These are phyloP conservation scores for Nomada flava DNA, from an alignment of 2,888 invertebrate species.

Conservation along the genomic window DNA sequence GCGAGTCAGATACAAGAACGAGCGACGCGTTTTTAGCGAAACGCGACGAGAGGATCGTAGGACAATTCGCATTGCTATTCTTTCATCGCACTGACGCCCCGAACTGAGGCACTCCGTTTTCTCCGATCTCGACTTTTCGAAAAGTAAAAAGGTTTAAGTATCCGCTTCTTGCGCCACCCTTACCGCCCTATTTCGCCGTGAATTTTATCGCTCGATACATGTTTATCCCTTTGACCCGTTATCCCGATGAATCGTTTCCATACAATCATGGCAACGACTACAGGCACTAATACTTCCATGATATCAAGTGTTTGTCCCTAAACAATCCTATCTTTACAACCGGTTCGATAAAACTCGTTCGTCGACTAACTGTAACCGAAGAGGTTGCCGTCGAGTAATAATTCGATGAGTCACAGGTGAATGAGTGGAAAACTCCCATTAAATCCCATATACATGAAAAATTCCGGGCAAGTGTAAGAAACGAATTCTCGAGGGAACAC, in stretches of 20 bases:
- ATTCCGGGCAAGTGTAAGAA: constrained; percentile 16
- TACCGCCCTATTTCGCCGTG: neutral
- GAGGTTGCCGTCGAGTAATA: neutral
- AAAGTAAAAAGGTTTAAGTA: constrained; percentile 30
- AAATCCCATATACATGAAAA: neutral
- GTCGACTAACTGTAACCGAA: constrained; percentile 38
- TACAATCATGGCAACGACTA: constrained; percentile 28
- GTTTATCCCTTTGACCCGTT: constrained; percentile 23
- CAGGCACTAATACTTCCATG: constrained; percentile 40
- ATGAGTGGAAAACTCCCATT: neutral
- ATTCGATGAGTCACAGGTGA: constrained; percentile 1
- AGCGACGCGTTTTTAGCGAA: constrained; percentile 35
- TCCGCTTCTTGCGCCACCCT: neutral
- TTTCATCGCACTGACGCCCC: constrained; percentile 62
- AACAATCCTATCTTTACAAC: constrained; percentile 60
- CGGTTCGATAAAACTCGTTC: constrained; percentile 44
- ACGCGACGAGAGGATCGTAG: constrained; percentile 55
- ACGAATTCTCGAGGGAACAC: constrained; percentile 16
- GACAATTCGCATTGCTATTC: constrained; percentile 69
- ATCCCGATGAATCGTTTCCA: constrained; percentile 18
- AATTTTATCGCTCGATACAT: constrained; percentile 14
- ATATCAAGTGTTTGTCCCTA: constrained; percentile 58
- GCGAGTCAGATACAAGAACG: constrained; percentile 32
- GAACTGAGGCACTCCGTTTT: constrained; percentile 11
- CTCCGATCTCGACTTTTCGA: too few species aligned